Conservation (phyloP, 2,113 vertebrate species). For the Chaenocephalus aceratus region DNA sequence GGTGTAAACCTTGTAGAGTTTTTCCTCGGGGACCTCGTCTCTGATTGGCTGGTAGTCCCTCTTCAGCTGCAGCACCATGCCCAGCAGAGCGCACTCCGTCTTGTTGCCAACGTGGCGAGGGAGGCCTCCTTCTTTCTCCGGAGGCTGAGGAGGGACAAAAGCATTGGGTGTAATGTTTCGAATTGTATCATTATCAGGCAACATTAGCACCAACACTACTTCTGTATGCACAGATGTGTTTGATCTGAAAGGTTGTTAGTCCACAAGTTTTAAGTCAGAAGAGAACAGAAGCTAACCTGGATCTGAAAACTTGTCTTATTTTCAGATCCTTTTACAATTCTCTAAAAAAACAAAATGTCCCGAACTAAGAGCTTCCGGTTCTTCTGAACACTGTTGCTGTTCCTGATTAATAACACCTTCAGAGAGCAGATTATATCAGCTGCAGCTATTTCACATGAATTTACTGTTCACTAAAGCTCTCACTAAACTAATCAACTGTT, state of each 20-base stretch:
- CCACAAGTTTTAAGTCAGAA: neutral
- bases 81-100: constrained; percentile 94
- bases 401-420: too few species aligned
- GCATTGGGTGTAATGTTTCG: neutral
- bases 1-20: constrained; percentile 96
- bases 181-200: neutral
- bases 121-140: constrained; percentile 95
- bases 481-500: too few species aligned
- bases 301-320: too few species aligned
- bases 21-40: constrained; percentile 94
- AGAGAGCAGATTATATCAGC: too few species aligned
- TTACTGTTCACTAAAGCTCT: too few species aligned
- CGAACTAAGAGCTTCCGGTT: too few species aligned
- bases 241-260: neutral
- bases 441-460: too few species aligned
- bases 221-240: neutral
- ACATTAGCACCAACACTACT: too few species aligned
- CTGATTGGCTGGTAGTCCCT: constrained; percentile 94
- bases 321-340: too few species aligned
- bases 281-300: too few species aligned
- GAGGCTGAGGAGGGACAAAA: constrained; percentile 81
- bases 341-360: too few species aligned
- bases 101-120: constrained; percentile 97
- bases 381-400: too few species aligned
- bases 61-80: constrained; percentile 92